Conservation (phyloP, 2,888 invertebrate species). For the Cyrtodaria siliqua region DNA sequence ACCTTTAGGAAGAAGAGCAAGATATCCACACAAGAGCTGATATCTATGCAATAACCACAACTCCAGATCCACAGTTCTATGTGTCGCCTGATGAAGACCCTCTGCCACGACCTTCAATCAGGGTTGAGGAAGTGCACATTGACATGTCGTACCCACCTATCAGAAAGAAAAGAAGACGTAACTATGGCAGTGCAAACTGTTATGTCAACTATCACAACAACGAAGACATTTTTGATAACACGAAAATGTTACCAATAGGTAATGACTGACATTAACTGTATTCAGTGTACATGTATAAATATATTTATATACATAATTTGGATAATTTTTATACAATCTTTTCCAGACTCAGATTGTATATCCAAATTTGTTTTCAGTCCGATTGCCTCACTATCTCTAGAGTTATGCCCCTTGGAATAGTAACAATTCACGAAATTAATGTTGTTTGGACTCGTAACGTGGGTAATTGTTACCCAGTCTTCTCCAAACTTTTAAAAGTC, state of each 20-base stretch:
- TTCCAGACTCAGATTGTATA: too few species aligned
- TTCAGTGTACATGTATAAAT: too few species aligned
- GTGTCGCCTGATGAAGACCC: constrained; percentile 55
- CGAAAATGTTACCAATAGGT: constrained; percentile 74
- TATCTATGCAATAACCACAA: constrained; percentile 66
- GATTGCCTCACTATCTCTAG: too few species aligned
- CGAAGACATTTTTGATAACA: constrained; percentile 69
- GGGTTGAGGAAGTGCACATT: constrained; percentile 22
- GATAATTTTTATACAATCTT: too few species aligned
- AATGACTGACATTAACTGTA: too few species aligned
- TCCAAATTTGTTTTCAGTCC: too few species aligned
- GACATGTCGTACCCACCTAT: constrained; percentile 30
- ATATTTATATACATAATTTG: too few species aligned
- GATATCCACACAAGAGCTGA: constrained; percentile 79
- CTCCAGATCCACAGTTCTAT: constrained; percentile 70
- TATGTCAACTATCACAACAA: constrained; percentile 65
- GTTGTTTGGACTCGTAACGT: too few species aligned
- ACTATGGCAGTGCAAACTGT: constrained; percentile 71
- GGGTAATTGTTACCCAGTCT: too few species aligned
- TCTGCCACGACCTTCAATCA: constrained; percentile 15
- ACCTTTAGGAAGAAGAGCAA: constrained; percentile 78
- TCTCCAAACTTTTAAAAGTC: too few species aligned
- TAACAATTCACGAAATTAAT: too few species aligned
- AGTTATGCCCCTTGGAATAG: too few species aligned
- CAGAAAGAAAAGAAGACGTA: constrained; percentile 69